A percentile compares a stretch with the other conserved stretches of the same genome.
Conservation (phyloP, 2,888 invertebrate species). For the Clusia tigrina region DNA sequence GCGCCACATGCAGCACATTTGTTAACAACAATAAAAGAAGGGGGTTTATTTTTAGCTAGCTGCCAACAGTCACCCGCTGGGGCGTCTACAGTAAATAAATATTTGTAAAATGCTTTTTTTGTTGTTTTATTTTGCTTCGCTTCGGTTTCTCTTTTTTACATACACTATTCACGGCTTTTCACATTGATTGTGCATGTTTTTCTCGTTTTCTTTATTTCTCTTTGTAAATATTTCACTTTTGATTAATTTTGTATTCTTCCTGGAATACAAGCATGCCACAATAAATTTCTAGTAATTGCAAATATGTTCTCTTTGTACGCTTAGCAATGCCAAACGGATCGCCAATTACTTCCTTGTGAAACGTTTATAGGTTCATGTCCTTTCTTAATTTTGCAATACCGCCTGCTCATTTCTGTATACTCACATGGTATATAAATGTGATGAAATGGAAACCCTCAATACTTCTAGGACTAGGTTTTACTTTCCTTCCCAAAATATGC, state of each 20-base stretch:
- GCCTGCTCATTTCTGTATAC: no score
- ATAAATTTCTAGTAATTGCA: background rate
- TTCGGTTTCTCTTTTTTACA: background rate
- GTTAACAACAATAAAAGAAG: constrained; percentile 1
- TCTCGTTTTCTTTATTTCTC: background rate
- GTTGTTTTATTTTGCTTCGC: background rate
- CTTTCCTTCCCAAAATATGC: no score
- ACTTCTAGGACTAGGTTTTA: no score
- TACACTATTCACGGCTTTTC: constrained; percentile 1
- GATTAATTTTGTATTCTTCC: background rate
- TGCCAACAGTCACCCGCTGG: background rate
- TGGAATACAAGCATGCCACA: constrained; percentile 8
- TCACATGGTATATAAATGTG: no score
- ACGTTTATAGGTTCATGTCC: no score
- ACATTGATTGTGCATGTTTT: background rate
- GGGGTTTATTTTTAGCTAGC: background rate
- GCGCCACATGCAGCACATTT: constrained; percentile 1
- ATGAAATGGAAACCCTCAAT: no score
- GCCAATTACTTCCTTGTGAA: no score
- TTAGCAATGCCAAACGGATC: no score
- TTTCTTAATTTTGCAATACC: no score
- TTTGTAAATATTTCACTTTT: background rate
- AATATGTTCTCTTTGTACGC: constrained; percentile 8
- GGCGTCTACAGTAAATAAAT: background rate
- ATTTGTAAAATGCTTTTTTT: background rate